These are phyloP conservation scores for Anastatus disparis DNA, from an alignment of 1,140 invertebrate species.

Conservation along the genomic window DNA sequence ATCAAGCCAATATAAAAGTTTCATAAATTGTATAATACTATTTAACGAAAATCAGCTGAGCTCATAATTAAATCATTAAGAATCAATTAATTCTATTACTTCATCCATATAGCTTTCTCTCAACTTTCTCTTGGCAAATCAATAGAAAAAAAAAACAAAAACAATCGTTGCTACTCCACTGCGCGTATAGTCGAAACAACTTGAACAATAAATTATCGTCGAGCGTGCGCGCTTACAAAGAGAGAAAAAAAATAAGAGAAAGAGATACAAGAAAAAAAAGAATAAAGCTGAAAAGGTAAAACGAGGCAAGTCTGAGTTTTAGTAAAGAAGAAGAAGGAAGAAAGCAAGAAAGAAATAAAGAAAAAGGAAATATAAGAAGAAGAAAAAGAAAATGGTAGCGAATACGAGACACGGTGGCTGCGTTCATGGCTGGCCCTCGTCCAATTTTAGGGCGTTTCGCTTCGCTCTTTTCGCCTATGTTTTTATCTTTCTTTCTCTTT, in stretches of 20 bases:
- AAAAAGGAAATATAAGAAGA: constrained; percentile 38
- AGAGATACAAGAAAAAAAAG: constrained; percentile 31
- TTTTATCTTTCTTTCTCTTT: constrained; percentile 35
- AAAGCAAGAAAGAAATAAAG: constrained; percentile 2
- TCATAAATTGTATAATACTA: no score
- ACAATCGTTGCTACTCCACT: no score
- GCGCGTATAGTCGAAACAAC: constrained; percentile 9
- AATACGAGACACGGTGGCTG: constrained; percentile 42
- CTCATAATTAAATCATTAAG: constrained; percentile 17
- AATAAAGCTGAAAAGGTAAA: no score
- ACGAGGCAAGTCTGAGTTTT: no score
- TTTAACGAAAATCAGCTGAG: no score
- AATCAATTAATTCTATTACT: constrained; percentile 7
- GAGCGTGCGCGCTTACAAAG: no score
- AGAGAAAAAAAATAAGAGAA: constrained; percentile 29
- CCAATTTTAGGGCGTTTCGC: constrained; percentile 51
- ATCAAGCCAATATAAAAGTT: no score
- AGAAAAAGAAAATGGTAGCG: constrained; percentile 13
- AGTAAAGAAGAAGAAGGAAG: not conserved
- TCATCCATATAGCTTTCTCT: no score
- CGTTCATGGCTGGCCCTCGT: constrained; percentile 47
- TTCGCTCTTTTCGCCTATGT: constrained; percentile 8
- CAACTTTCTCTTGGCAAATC: not conserved
- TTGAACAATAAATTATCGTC: constrained; percentile 54
- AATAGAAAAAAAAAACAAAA: constrained; percentile 1